Percentiles rank a stretch among this genome's conserved stretches.
Evolutionary conservation across 2,888 invertebrate genomes (phyloP).

Genomic region (Apodemia mormo): DNA sequence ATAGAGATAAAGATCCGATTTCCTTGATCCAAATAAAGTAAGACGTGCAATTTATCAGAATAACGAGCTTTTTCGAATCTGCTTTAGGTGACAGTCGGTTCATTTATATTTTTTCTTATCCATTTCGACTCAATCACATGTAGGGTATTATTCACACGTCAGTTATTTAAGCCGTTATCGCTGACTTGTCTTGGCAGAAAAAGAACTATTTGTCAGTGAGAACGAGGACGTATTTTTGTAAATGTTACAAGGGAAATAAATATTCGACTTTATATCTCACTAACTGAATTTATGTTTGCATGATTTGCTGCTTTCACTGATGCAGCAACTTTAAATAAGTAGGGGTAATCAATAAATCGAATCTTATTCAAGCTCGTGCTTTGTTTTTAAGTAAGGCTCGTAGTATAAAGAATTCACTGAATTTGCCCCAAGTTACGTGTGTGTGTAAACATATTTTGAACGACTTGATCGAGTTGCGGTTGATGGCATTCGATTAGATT

Average conservation of each 20-base stretch:
- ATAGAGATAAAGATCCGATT: constrained; percentile 18
- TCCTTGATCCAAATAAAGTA: constrained; percentile 53
- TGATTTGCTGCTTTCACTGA: no score
- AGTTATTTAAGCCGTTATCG: constrained; percentile 68
- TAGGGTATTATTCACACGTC: constrained; percentile 67
- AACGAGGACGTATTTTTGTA: constrained; percentile 35
- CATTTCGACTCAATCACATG: constrained; percentile 73
- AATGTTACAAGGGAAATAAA: constrained; percentile 18
- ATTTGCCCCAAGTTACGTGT: no score
- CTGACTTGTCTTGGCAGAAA: constrained; percentile 59
- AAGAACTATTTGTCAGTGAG: constrained; percentile 61
- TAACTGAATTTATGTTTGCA: background rate
- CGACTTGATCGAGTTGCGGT: no score
- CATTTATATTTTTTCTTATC: constrained; percentile 78
- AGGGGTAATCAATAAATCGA: no score
- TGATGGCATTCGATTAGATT: no score
- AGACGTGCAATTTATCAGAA: constrained; percentile 72
- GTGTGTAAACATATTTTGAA: no score
- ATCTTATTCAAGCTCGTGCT: no score
- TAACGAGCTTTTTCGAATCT: constrained; percentile 77
- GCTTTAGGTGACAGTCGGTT: constrained; percentile 72
- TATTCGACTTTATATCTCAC: background rate
- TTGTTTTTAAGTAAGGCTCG: no score
- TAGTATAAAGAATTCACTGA: no score
- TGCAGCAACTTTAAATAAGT: no score